Evolutionary conservation across 2,113 vertebrate species (phyloP).

Genomic region (Anolis carolinensis): DNA sequence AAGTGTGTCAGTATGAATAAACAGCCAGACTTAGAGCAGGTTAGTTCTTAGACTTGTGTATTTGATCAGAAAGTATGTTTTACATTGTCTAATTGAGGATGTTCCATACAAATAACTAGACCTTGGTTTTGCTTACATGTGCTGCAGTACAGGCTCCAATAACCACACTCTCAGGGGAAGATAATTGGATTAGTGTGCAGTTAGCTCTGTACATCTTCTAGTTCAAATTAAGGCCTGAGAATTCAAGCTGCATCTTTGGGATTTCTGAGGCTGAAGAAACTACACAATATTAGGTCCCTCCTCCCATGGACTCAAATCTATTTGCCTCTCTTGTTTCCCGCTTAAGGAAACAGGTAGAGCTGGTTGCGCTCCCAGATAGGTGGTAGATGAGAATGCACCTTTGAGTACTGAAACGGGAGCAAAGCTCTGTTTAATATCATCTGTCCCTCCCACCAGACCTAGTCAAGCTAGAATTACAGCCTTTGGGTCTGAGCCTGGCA

Average conservation of each 20-base stretch:
- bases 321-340: too few relatives aligned
- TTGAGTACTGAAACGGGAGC: neutral
- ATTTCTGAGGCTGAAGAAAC: neutral
- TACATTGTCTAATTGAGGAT: neutral
- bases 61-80: neutral
- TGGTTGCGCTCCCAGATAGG: neutral
- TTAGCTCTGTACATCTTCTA: neutral
- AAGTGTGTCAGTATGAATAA: neutral
- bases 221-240: neutral
- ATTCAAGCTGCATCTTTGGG: neutral
- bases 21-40: neutral
- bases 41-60: neutral
- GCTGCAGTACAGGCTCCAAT: neutral
- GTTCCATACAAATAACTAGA: neutral
- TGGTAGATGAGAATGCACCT: neutral
- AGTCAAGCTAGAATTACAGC: neutral
- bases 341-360: neutral
- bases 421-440: neutral
- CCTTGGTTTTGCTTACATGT: neutral
- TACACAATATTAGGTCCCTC: neutral
- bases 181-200: neutral
- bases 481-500: too few relatives aligned
- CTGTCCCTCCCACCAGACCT: neutral
- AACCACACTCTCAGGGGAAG: neutral
- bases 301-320: too few relatives aligned